Percentiles rank a stretch among this genome's conserved stretches.
phyloP scores from a whole-genome alignment of 2,888 invertebrate species.

The Osmoderma eremita region DNA sequence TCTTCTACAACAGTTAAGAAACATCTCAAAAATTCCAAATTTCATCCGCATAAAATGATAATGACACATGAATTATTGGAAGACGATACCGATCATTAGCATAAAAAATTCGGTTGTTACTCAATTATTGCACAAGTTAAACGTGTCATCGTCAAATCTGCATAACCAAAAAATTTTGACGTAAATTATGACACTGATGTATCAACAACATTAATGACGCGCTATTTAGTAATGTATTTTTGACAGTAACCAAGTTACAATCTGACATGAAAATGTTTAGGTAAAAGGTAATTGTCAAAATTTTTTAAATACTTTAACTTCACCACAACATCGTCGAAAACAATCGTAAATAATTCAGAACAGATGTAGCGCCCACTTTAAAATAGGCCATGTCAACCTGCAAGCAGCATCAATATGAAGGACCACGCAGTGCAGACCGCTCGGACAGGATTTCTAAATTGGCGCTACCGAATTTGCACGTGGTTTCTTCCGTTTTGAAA shows the following conservation, averaged over 20 bases:
- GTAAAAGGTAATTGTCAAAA: conserved; percentile 24
- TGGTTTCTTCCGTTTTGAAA: conserved; percentile 35
- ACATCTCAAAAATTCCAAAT: too few relatives aligned
- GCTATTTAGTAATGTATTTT: conserved; percentile 3
- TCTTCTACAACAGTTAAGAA: too few relatives aligned
- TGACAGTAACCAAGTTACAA: conserved; percentile 11
- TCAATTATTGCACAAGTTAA: too few relatives aligned
- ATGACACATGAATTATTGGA: too few relatives aligned
- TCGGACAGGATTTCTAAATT: conserved; percentile 32
- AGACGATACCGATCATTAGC: too few relatives aligned
- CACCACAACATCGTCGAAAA: not conserved
- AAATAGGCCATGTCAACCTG: not conserved
- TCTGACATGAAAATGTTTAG: conserved; percentile 29
- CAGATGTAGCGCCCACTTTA: not conserved
- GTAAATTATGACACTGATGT: too few relatives aligned
- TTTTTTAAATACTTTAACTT: conserved; percentile 9
- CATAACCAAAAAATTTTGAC: too few relatives aligned
- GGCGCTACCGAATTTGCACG: conserved; percentile 38
- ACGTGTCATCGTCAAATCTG: too few relatives aligned
- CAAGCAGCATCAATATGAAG: not conserved
- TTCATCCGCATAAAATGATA: too few relatives aligned
- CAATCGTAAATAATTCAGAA: conserved; percentile 9
- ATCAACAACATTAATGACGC: too few relatives aligned
- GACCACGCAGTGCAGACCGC: conserved; percentile 10
- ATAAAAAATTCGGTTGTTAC: too few relatives aligned